These are phyloP conservation scores for Euplexia lucipara DNA, from an alignment of 2,888 invertebrate species.

Conservation along the genomic window DNA sequence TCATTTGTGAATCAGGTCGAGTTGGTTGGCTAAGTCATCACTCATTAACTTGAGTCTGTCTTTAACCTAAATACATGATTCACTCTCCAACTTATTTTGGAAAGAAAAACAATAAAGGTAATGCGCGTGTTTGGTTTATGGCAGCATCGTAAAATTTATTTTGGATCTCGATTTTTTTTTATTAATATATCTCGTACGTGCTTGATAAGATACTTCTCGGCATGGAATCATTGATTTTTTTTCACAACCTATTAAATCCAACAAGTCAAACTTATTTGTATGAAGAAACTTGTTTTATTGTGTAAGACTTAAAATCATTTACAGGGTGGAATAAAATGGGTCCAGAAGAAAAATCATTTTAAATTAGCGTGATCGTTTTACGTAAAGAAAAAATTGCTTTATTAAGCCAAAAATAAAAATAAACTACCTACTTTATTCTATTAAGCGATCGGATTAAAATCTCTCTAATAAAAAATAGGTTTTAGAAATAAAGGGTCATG, in stretches of 20 bases:
- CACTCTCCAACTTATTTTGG: constrained; percentile 12
- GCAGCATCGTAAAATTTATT: constrained; percentile 33
- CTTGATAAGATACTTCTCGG: constrained; percentile 5
- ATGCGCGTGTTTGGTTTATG: constrained; percentile 43
- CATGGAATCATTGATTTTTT: constrained; percentile 11
- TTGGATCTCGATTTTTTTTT: constrained; percentile 39
- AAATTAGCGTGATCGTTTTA: too few relatives aligned
- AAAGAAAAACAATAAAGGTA: constrained; percentile 52
- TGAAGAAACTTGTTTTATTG: neutral
- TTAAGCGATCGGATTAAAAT: too few relatives aligned
- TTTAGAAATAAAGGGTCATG: too few relatives aligned
- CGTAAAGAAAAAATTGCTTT: too few relatives aligned
- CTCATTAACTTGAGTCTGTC: constrained; percentile 49
- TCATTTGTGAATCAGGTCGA: constrained; percentile 57
- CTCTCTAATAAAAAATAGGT: too few relatives aligned
- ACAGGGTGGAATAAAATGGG: too few relatives aligned
- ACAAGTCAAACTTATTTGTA: neutral
- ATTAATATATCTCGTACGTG: constrained; percentile 40
- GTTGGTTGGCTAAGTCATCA: constrained; percentile 55
- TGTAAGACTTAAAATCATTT: neutral
- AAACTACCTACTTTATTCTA: too few relatives aligned
- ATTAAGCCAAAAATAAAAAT: too few relatives aligned
- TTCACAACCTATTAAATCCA: constrained; percentile 5
- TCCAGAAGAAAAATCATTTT: too few relatives aligned
- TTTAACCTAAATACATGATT: constrained; percentile 50